phyloP scores from a whole-genome alignment of 2,888 invertebrate species.

The Aleiodes testaceus region DNA sequence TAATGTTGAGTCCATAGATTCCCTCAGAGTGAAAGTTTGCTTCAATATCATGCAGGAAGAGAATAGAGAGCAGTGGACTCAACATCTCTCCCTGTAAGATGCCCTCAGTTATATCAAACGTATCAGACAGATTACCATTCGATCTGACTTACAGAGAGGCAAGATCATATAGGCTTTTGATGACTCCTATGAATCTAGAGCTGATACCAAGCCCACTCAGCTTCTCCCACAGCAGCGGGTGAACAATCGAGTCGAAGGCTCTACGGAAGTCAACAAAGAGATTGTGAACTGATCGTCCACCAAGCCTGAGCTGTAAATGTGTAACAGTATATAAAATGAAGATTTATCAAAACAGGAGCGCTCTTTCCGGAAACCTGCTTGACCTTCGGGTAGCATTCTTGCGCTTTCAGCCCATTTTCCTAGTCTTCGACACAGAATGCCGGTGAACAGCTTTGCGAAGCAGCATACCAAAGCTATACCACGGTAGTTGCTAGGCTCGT shows the following conservation, averaged over 20 bases:
- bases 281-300: not conserved
- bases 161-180: not conserved
- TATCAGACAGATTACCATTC: not conserved
- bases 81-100: conserved; percentile 1
- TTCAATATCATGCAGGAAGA: conserved; percentile 5
- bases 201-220: not conserved
- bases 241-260: not conserved
- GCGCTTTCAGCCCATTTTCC: conserved; percentile 44
- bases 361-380: conserved; percentile 40
- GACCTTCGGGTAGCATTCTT: conserved; percentile 38
- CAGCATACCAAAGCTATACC: conserved; percentile 49
- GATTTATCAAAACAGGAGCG: conserved; percentile 25
- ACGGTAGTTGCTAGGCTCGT: conserved; percentile 42
- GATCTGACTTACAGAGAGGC: not conserved
- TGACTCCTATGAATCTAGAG: not conserved
- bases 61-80: conserved; percentile 8
- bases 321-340: conserved; percentile 31
- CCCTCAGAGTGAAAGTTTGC: not conserved
- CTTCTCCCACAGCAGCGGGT: not conserved
- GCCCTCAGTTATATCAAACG: conserved; percentile 2
- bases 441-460: conserved; percentile 48
- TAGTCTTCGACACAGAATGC: conserved; percentile 25
- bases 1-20: not conserved
- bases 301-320: not conserved
- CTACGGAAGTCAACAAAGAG: not conserved